Percentiles rank a stretch among this genome's conserved stretches.
These are phyloP conservation scores for Lochmaea capreae DNA, from an alignment of 2,888 invertebrate species.

Conservation along the genomic window DNA sequence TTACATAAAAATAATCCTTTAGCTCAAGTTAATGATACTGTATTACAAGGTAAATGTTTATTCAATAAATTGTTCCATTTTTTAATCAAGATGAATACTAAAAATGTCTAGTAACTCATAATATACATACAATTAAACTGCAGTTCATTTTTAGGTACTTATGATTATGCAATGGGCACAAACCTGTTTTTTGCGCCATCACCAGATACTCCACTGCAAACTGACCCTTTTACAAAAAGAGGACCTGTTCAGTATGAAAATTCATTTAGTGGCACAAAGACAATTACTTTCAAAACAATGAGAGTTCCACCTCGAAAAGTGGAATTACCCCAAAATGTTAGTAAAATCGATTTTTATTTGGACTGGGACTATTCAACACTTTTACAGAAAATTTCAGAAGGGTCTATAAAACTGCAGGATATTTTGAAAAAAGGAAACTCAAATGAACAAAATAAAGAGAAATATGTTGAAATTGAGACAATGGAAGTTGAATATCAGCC, in stretches of 20 bases:
- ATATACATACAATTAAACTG: not conserved
- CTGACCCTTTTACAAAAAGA: constrained; percentile 61
- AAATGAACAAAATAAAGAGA: constrained; percentile 25
- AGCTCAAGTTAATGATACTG: constrained; percentile 60
- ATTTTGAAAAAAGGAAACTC: constrained; percentile 37
- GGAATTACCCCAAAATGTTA: constrained; percentile 47
- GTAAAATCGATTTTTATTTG: constrained; percentile 55
- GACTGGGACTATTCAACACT: constrained; percentile 57
- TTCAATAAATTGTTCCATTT: too few species aligned
- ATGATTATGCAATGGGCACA: constrained; percentile 77
- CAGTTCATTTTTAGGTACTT: constrained; percentile 70
- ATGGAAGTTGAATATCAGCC: constrained; percentile 5
- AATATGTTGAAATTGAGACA: constrained; percentile 13
- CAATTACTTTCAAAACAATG: constrained; percentile 75
- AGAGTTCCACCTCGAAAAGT: constrained; percentile 67
- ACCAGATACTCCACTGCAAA: constrained; percentile 59
- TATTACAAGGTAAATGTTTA: constrained; percentile 58
- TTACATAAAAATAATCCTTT: constrained; percentile 57
- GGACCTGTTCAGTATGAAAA: constrained; percentile 72
- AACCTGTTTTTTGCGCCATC: constrained; percentile 80
- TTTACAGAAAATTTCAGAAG: constrained; percentile 57
- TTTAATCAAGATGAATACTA: not conserved
- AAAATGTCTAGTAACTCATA: not conserved
- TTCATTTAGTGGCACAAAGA: constrained; percentile 74
- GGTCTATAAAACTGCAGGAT: constrained; percentile 57